Evolutionary conservation across 2,113 vertebrate species (phyloP).

Genomic region (Holacanthus passer): DNA sequence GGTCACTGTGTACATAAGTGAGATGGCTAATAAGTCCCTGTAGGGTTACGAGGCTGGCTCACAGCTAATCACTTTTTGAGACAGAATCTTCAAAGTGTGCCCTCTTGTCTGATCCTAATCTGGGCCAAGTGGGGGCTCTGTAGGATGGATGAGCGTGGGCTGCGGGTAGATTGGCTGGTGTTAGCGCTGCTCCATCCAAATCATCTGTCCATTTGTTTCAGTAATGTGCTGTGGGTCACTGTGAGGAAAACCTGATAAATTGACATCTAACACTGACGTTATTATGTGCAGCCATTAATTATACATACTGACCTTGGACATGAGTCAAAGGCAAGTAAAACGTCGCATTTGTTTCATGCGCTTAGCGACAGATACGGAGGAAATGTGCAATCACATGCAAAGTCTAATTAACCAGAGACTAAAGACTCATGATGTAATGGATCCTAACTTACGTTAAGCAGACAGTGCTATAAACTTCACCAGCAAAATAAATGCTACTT

Average conservation of each 20-base stretch:
- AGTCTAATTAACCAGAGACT: not conserved
- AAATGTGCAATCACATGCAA: no score
- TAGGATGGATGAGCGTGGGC: slow-evolving; percentile 43
- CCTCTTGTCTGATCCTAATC: slow-evolving; percentile 70
- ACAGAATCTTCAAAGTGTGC: slow-evolving; percentile 63
- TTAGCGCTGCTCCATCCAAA: slow-evolving; percentile 36
- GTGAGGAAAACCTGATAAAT: slow-evolving; percentile 22
- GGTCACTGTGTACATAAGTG: slow-evolving; percentile 60
- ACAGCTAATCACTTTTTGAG: slow-evolving; percentile 71
- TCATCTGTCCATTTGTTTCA: slow-evolving; percentile 32
- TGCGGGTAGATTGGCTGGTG: slow-evolving; percentile 30
- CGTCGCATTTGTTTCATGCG: not conserved
- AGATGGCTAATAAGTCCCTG: slow-evolving; percentile 60
- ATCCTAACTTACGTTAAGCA: not conserved
- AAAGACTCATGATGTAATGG: not conserved
- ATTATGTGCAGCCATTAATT: slow-evolving; percentile 21
- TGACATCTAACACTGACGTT: slow-evolving; percentile 4
- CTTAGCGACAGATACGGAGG: not conserved
- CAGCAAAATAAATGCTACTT: not conserved
- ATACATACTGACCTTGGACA: slow-evolving; percentile 4
- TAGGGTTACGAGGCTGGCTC: slow-evolving; percentile 51
- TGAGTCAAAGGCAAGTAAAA: slow-evolving; percentile 16
- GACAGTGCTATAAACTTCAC: not conserved
- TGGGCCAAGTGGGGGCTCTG: slow-evolving; percentile 52
- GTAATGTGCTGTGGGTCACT: slow-evolving; percentile 20